Evolutionary conservation across 53 echinoderm and acorn worm species (phyloP), one percentile per base, ranked within the genome.

Genomic region (Arbacia lixula): DNA sequence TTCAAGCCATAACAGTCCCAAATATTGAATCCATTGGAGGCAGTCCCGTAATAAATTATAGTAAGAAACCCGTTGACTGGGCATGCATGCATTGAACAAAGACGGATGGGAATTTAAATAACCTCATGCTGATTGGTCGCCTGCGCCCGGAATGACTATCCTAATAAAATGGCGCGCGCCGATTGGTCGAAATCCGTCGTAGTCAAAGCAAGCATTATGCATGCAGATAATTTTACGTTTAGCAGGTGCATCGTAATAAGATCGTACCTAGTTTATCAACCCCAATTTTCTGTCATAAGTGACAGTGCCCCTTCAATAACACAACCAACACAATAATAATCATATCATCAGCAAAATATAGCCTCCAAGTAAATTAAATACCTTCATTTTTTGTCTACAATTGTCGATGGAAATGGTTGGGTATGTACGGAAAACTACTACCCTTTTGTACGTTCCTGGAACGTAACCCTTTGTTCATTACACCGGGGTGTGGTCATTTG

Each of bases 11-110:
- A 89, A 85, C 89, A 89, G 68, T 46, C 55, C 56, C 24, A 39
- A 35, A 78, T 27, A 69, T 26, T 43, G 41, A 0, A 57, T 12
- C 58, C 60, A 66, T 57, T 86, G 87, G 85, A 86, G 56, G 68
- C 67, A 54, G 85, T 28, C 66, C 84, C 80, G 81, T 90, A 85
- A 87, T 76, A 89, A 93, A 65, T 91, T 83, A 85, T 93, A 93
- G 96, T 96, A 96, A 93, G 86, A 74, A 91, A 56, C 80, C 95
- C 96, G 96, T 93, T 96, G 91, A 96, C 91, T 93, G 92, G 82
- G 67, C n/a, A n/a, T 62, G 69, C 42, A 41, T 69, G 77, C 90
- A 75, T 88, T 91, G 96, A 93, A 96, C 93, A 93, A 96, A 96
- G 93, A 87, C 91, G 72, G 86, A 91, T 82, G 87, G 75, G 28